phyloP scores from a whole-genome alignment of 2,113 vertebrate genomes.

The Montifringilla adamsi region DNA sequence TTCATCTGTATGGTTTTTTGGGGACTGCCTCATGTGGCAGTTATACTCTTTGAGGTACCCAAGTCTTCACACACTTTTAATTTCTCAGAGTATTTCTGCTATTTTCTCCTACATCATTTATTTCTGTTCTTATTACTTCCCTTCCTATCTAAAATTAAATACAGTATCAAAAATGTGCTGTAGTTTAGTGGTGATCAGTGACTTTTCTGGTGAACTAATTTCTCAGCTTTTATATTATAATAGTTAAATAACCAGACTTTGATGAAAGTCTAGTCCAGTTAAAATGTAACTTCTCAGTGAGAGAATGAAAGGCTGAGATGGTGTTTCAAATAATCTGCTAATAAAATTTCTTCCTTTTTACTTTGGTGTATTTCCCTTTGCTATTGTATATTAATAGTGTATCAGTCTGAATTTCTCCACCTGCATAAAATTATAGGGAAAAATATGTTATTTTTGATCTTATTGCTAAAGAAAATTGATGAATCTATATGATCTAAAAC shows the following conservation, averaged over 20 bases:
- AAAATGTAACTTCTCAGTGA: neutral
- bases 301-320: neutral
- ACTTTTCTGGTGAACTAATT: neutral
- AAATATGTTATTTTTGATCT: neutral
- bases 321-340: neutral
- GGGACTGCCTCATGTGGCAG: fast-evolving
- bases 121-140: neutral
- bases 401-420: neutral
- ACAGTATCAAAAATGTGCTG: neutral
- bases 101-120: neutral
- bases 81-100: neutral
- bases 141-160: neutral
- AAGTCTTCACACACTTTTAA: neutral
- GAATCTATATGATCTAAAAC: neutral
- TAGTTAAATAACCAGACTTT: neutral
- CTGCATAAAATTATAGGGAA: neutral
- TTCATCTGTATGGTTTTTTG: neutral
- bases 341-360: neutral
- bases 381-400: neutral
- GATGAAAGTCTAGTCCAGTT: neutral
- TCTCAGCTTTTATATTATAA: neutral
- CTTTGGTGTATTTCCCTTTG: neutral
- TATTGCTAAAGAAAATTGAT: neutral
- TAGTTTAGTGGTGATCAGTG: neutral
- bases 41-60: neutral